A percentile compares a stretch with the other conserved stretches of the same genome.
These are phyloP conservation scores for Tethea ocularis DNA, from an alignment of 2,888 invertebrate species.

Conservation along the genomic window DNA sequence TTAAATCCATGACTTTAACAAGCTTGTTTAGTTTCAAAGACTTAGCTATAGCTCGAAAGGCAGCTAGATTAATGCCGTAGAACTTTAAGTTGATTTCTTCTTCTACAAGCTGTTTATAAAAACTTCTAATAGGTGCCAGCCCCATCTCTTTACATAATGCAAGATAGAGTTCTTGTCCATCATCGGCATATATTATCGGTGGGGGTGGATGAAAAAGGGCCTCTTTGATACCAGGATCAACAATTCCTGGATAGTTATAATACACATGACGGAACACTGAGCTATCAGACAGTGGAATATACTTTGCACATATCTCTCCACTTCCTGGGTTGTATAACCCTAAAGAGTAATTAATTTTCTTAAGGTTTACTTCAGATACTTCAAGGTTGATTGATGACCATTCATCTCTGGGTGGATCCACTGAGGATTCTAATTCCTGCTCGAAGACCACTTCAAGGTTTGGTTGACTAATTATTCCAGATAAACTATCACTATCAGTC, in stretches of 20 bases:
- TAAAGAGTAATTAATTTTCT: constrained; percentile 38
- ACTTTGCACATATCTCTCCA: constrained; percentile 62
- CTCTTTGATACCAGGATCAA: constrained; percentile 62
- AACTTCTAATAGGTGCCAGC: constrained; percentile 50
- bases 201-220: constrained; percentile 52
- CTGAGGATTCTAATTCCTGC: constrained; percentile 45
- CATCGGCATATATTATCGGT: constrained; percentile 47
- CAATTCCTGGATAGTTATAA: constrained; percentile 61
- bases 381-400: constrained; percentile 61
- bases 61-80: constrained; percentile 61
- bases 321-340: constrained; percentile 59
- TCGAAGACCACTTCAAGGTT: constrained; percentile 23
- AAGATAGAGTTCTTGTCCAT: constrained; percentile 66
- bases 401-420: constrained; percentile 59
- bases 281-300: constrained; percentile 58
- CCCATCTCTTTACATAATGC: constrained; percentile 60
- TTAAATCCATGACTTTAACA: constrained; percentile 55
- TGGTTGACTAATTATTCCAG: background rate
- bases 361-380: constrained; percentile 40
- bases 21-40: constrained; percentile 53
- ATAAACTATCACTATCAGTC: background rate
- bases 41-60: constrained; percentile 55
- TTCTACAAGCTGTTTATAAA: constrained; percentile 50
- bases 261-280: constrained; percentile 59
- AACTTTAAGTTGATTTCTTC: constrained; percentile 58